These are phyloP conservation scores for Ceriagrion tenellum DNA, from an alignment of 2,888 invertebrate genomes.

Conservation along the genomic window DNA sequence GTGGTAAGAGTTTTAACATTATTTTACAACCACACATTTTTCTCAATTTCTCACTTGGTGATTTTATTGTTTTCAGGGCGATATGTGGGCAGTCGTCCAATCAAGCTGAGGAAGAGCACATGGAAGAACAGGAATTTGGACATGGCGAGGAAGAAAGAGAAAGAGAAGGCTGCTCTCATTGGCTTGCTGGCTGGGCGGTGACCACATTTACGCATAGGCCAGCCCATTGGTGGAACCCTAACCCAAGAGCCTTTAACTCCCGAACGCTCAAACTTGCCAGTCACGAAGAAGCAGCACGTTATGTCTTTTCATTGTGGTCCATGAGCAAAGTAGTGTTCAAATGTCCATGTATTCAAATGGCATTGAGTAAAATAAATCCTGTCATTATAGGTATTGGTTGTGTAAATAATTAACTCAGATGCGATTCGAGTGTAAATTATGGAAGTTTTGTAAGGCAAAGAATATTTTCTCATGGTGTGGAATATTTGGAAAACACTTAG, in stretches of 20 bases:
- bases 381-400: not conserved
- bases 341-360: not conserved
- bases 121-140: constrained; percentile 97
- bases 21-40: too few relatives aligned
- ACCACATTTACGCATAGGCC: not conserved
- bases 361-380: not conserved
- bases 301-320: not conserved
- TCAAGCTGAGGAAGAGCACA: constrained; percentile 96
- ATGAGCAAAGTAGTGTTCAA: not conserved
- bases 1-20: too few relatives aligned
- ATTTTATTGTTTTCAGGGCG: constrained; percentile 84
- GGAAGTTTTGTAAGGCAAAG: not conserved
- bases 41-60: too few relatives aligned
- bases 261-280: not conserved
- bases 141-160: constrained; percentile 96
- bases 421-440: not conserved
- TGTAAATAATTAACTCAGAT: not conserved
- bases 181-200: constrained; percentile 84
- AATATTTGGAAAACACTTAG: not conserved
- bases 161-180: constrained; percentile 93
- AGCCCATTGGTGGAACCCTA: not conserved
- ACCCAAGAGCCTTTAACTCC: not conserved
- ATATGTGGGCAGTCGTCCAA: constrained; percentile 99
- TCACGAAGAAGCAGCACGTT: not conserved
- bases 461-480: not conserved